These are phyloP conservation scores for Crocuta crocuta DNA, from an alignment of 2,113 vertebrate species.

Conservation along the genomic window DNA sequence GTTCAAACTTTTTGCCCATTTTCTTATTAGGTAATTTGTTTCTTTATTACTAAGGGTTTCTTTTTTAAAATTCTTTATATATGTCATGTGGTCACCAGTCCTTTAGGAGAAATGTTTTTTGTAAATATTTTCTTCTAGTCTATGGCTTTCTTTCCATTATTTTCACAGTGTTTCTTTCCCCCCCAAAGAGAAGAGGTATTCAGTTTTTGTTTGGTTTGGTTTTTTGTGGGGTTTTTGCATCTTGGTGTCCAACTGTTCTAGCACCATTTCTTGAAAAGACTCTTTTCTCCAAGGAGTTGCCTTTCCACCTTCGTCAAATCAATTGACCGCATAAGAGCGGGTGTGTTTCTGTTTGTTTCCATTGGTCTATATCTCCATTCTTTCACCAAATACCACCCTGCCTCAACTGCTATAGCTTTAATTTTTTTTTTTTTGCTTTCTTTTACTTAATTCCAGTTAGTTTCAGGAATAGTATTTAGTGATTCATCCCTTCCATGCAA, in stretches of 20 bases:
- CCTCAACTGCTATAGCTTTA: neutral
- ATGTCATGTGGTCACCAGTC: neutral
- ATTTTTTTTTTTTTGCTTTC: neutral
- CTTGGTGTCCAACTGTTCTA: neutral
- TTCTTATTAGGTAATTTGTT: constrained; percentile 34
- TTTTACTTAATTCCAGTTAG: neutral
- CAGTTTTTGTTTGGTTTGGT: neutral
- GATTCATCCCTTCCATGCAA: neutral
- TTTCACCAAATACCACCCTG: neutral
- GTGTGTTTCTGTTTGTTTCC: neutral
- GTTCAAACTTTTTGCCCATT: constrained; percentile 25
- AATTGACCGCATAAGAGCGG: neutral
- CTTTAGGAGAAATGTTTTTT: neutral
- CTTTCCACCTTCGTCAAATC: neutral
- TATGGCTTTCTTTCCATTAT: constrained; percentile 37
- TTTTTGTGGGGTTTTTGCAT: neutral
- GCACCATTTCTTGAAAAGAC: constrained; percentile 39
- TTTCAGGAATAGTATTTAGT: neutral
- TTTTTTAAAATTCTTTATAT: neutral
- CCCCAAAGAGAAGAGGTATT: neutral
- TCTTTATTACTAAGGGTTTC: neutral
- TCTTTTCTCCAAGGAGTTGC: constrained; percentile 29
- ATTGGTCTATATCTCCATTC: neutral
- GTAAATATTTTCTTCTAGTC: constrained; percentile 31
- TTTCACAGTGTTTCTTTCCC: neutral